Evolutionary conservation across 2,888 invertebrate genomes (phyloP).

Genomic region (Ceriagrion tenellum): DNA sequence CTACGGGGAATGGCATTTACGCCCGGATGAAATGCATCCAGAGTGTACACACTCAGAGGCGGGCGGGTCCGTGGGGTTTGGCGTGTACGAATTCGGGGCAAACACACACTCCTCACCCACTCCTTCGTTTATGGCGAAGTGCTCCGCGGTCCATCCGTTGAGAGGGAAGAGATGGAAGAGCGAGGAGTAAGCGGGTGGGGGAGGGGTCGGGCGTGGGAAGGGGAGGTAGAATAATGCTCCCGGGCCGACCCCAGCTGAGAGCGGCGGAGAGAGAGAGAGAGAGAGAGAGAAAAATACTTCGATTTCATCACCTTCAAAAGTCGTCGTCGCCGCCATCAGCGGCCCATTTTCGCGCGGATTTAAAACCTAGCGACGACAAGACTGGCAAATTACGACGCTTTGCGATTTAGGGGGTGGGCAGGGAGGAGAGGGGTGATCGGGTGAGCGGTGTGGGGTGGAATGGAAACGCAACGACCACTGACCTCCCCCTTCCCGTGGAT

Average conservation of each 20-base stretch:
- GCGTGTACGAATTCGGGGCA: neutral
- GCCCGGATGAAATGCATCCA: slow-evolving; percentile 21
- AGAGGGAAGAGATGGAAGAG: too few relatives aligned
- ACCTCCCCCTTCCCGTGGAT: neutral
- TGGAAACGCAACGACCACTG: neutral
- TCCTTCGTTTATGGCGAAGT: slow-evolving; percentile 28
- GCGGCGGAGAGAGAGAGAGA: too few relatives aligned
- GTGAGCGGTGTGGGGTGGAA: neutral
- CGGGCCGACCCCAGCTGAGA: neutral
- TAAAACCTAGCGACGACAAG: slow-evolving; percentile 31
- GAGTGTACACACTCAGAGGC: neutral
- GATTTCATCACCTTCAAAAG: slow-evolving; percentile 39
- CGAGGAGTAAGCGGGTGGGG: neutral
- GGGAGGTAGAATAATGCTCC: neutral
- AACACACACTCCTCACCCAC: neutral
- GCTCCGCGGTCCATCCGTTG: neutral
- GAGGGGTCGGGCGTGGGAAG: neutral
- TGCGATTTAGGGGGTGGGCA: neutral
- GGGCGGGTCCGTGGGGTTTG: neutral
- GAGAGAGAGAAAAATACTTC: slow-evolving; percentile 12
- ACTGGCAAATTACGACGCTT: slow-evolving; percentile 19
- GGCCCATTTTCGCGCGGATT: neutral
- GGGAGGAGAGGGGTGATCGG: neutral
- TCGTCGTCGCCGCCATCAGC: slow-evolving; percentile 20
- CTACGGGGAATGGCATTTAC: slow-evolving; percentile 42